Evolutionary conservation across 2,888 invertebrate species (phyloP), one percentile per base, ranked within the genome.

Genomic region (Parnassius mnemosyne): DNA sequence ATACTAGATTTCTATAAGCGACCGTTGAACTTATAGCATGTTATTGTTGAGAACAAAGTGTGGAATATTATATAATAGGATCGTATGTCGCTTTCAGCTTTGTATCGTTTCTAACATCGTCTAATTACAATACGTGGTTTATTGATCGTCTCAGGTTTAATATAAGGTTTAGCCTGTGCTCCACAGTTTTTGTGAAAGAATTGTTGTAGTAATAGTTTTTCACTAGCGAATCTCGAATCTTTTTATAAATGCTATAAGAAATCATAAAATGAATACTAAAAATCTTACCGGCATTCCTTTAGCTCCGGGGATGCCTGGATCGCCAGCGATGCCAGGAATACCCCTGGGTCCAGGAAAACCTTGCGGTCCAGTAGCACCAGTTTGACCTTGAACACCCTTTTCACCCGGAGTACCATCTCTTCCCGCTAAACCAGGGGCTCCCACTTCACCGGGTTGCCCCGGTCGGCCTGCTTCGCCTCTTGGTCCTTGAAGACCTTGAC

Each of bases 311-410:
- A 93, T 88, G 7, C 97, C 97, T 3, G 95, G 92, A 76, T 94
- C 95, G 42, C 97, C 97, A 50, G 94, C 81, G 53, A 94, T 78
- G 42, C 97, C 97, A 2, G 96, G 95, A 3, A 94, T 93, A 11
- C 97, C 97, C 72, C 96, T 92, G 2, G 95, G 93, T 20, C 97
- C 97, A 0, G 96, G 96, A 79, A 96, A 96, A 3, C 97, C 97
- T 75, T 96, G 96, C 2, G 95, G 93, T 0, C 96, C 97, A 5
- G 94, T 84, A 1, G 93, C 80, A n/a, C 97, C 97, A 11, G 92
- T 82, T 61, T 94, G 92, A 13, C 97, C 97, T 52, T 93, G 89
- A 47, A 93, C 93, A 41, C 97, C 97, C 75, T 97, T 97, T 71
- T 97, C 96, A 47, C 97, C 97, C 0, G 94, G 92, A n/a, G 90